Evolutionary conservation across 2,113 vertebrate genomes (phyloP).

Genomic region (Rhizomys pruinosus): DNA sequence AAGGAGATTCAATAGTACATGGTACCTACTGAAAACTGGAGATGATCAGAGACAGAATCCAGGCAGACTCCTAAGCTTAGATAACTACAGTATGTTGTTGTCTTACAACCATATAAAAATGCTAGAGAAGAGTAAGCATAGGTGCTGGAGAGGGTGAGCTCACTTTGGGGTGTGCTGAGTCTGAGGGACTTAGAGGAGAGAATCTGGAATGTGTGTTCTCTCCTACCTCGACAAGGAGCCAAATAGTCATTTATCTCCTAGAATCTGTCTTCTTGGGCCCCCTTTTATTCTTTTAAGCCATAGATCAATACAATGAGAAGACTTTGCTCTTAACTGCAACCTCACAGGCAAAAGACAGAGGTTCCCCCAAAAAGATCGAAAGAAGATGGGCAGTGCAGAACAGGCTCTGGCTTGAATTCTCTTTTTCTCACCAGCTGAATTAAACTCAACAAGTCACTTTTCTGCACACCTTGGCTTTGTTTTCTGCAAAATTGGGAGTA

Average conservation of each 20-base stretch:
- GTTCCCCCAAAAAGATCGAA: background rate
- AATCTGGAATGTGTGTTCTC: background rate
- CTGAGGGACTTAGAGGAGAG: background rate
- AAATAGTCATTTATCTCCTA: background rate
- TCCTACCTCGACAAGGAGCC: background rate
- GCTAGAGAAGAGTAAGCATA: background rate
- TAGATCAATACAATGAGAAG: background rate
- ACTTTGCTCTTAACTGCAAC: conserved; percentile 12
- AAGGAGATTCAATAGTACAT: background rate
- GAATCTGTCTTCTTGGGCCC: background rate
- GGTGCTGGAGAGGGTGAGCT: background rate
- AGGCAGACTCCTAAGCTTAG: background rate
- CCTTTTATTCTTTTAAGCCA: conserved; percentile 6
- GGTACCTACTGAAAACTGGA: background rate
- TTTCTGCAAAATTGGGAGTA: conserved; percentile 1
- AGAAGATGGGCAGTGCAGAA: background rate
- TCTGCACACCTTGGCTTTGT: background rate
- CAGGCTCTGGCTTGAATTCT: background rate
- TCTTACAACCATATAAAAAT: background rate
- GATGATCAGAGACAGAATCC: background rate
- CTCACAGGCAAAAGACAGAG: conserved; percentile 1
- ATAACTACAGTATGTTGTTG: fast-evolving
- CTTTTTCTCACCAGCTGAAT: background rate
- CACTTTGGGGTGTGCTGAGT: background rate
- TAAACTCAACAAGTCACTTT: background rate